phyloP scores from a whole-genome alignment of 2,888 invertebrate genomes.

The Troides aeacus region DNA sequence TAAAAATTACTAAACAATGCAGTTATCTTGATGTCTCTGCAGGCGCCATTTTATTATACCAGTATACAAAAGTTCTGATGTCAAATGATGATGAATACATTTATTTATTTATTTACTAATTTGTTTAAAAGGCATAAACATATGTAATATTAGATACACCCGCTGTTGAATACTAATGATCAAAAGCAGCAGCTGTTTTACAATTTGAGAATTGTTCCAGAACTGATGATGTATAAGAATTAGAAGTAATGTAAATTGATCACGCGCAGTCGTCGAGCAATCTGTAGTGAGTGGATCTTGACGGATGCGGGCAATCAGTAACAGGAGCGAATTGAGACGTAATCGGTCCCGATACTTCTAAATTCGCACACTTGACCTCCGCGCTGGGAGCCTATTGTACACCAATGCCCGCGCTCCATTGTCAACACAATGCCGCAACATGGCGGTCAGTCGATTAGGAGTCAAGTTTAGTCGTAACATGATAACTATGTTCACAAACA shows the following conservation, averaged over 20 bases:
- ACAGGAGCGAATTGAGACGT: constrained; percentile 22
- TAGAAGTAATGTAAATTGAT: not conserved
- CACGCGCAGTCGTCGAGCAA: not conserved
- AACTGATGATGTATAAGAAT: no score
- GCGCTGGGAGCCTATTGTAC: not conserved
- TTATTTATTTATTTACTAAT: no score
- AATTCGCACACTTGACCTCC: constrained; percentile 19
- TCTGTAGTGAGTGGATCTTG: not conserved
- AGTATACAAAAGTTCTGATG: no score
- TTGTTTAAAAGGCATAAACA: no score
- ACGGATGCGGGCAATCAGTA: not conserved
- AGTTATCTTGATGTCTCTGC: no score
- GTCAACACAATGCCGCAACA: not conserved
- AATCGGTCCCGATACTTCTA: constrained; percentile 15
- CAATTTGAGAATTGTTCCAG: no score
- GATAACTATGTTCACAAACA: constrained; percentile 42
- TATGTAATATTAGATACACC: no score
- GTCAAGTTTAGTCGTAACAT: constrained; percentile 33
- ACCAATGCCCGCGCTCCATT: not conserved
- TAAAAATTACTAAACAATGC: no score
- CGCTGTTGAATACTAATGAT: no score
- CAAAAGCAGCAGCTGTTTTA: no score
- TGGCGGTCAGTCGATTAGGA: constrained; percentile 24
- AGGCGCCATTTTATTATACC: no score
- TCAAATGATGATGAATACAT: no score